Percentiles rank a stretch among this genome's conserved stretches.
Conservation (phyloP, 2,113 vertebrate species). For the Phrynosoma platyrhinos region DNA sequence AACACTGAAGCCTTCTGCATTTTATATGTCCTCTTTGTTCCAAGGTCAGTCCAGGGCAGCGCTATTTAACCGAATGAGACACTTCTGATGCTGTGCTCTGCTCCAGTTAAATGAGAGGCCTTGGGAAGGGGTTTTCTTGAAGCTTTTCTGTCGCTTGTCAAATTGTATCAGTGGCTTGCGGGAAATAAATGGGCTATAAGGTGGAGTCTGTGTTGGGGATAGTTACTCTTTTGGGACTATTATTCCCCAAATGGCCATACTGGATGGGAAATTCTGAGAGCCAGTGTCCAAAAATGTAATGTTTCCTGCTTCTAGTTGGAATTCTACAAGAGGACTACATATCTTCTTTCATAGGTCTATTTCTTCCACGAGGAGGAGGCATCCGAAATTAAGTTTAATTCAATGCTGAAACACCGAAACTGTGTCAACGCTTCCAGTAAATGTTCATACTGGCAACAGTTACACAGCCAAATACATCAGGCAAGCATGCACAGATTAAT, state of each 20-base stretch:
- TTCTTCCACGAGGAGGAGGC: background rate
- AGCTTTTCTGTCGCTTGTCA: slow-evolving; percentile 43
- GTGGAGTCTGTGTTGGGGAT: background rate
- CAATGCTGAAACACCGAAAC: background rate
- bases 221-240: too few species aligned
- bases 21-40: slow-evolving; percentile 40
- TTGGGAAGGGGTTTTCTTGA: slow-evolving; percentile 52
- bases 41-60: slow-evolving; percentile 45
- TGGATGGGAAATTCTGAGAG: too few species aligned
- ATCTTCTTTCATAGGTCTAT: background rate
- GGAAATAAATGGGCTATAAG: background rate
- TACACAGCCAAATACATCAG: background rate
- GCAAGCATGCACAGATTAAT: background rate
- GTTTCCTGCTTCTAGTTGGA: background rate
- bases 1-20: slow-evolving; percentile 37
- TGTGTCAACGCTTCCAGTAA: background rate
- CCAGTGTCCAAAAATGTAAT: too few species aligned
- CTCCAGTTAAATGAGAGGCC: slow-evolving; percentile 59
- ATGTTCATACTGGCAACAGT: background rate
- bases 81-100: slow-evolving; percentile 48
- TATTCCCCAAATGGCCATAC: too few species aligned
- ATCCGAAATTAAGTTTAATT: background rate
- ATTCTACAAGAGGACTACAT: background rate
- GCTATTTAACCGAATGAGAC: slow-evolving; percentile 43
- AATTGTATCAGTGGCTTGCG: slow-evolving; percentile 35